These are phyloP conservation scores for Cepphus grylle DNA, from an alignment of 2,113 vertebrate genomes.

Conservation along the genomic window DNA sequence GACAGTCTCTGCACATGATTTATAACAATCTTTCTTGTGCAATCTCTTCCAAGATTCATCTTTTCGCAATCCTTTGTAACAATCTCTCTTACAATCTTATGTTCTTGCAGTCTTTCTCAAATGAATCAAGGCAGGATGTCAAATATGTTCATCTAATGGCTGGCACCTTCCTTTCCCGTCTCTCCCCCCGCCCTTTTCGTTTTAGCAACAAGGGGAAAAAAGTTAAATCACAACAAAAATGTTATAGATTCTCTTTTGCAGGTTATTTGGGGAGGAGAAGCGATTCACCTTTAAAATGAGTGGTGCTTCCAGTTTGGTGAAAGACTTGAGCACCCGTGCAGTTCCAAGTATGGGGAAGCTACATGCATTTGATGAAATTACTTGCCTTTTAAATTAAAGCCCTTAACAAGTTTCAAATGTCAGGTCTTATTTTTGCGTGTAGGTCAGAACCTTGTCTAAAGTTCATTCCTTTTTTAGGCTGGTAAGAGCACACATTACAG, in stretches of 20 bases:
- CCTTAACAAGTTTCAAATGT: conserved; percentile 48
- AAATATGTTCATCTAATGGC: background rate
- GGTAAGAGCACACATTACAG: background rate
- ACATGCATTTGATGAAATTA: background rate
- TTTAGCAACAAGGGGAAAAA: background rate
- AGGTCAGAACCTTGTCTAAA: conserved; percentile 15
- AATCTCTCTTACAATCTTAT: background rate
- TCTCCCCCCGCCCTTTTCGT: background rate
- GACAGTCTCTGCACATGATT: background rate
- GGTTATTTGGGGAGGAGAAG: background rate
- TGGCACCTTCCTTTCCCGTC: background rate
- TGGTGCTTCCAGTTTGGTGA: background rate
- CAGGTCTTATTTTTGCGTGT: conserved; percentile 9
- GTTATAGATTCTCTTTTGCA: background rate
- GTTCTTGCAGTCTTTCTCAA: conserved; percentile 1
- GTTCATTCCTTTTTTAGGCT: conserved; percentile 5
- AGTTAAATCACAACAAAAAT: background rate
- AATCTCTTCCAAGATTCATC: background rate
- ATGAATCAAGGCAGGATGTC: background rate
- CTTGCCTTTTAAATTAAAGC: conserved; percentile 31
- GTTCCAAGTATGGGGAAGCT: background rate
- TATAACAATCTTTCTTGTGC: background rate
- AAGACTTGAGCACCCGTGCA: background rate
- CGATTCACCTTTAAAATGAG: background rate
- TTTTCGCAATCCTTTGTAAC: conserved; percentile 3